phyloP scores from a whole-genome alignment of 1,140 invertebrate species.

The Aphelinus atriplicis region DNA sequence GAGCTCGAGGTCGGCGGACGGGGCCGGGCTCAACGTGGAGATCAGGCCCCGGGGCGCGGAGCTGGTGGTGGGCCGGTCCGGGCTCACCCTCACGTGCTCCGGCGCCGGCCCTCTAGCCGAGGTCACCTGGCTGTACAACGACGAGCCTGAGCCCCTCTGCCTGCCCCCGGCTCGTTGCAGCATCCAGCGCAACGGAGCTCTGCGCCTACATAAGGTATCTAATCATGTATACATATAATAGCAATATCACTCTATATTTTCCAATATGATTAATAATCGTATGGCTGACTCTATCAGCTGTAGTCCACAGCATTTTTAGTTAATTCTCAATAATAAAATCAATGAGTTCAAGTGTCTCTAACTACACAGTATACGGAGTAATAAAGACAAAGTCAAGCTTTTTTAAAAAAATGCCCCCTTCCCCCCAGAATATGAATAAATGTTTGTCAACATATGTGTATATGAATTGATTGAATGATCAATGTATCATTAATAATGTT shows the following conservation, averaged over 20 bases:
- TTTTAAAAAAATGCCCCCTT: no score
- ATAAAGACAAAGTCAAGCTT: no score
- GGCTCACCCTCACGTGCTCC: constrained; percentile 56
- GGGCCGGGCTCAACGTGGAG: constrained; percentile 35
- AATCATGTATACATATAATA: background rate
- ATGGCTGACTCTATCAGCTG: background rate
- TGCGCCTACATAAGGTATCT: constrained; percentile 58
- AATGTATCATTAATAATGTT: no score
- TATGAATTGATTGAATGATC: no score
- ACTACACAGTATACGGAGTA: no score
- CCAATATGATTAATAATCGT: no score
- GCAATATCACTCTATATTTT: no score
- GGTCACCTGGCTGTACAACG: constrained; percentile 60
- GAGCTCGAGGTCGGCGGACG: constrained; percentile 44
- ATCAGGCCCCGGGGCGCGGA: constrained; percentile 54
- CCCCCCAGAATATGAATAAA: no score
- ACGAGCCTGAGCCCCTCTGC: constrained; percentile 53
- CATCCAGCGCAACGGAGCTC: constrained; percentile 56
- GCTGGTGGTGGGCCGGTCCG: constrained; percentile 57
- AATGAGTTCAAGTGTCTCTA: no score
- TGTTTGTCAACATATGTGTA: no score
- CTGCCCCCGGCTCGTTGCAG: constrained; percentile 49
- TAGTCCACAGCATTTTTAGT: no score
- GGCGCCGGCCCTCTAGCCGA: constrained; percentile 46
- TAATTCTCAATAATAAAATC: no score